These are phyloP conservation scores for Abscondita cerata DNA, from an alignment of 2,888 invertebrate species.

Conservation along the genomic window DNA sequence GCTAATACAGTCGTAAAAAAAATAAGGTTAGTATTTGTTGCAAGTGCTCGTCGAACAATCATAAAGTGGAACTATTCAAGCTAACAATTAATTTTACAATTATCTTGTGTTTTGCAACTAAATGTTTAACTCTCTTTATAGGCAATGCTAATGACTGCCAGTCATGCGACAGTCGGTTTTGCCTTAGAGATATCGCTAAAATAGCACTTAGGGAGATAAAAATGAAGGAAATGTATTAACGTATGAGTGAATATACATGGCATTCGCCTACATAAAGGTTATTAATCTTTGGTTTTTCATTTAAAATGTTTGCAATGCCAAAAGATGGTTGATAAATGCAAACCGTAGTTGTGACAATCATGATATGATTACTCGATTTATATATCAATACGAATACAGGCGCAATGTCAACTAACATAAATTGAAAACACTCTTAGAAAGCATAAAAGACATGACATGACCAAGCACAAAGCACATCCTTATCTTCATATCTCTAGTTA, in stretches of 20 bases:
- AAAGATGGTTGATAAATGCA: constrained; percentile 32
- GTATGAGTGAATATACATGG: constrained; percentile 15
- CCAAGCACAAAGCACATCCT: constrained; percentile 29
- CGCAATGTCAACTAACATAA: constrained; percentile 37
- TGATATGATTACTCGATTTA: constrained; percentile 36
- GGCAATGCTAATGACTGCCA: constrained; percentile 18
- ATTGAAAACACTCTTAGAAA: constrained; percentile 29
- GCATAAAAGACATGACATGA: constrained; percentile 32
- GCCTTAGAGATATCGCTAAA: constrained; percentile 26
- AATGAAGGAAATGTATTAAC: constrained; percentile 11
- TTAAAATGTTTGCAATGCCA: constrained; percentile 41
- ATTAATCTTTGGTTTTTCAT: constrained; percentile 33
- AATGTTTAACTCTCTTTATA: constrained; percentile 18
- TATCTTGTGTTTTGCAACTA: constrained; percentile 10
- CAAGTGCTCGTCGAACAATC: no score
- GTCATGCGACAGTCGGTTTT: constrained; percentile 28
- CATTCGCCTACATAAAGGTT: constrained; percentile 22
- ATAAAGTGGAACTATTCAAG: constrained; percentile 4
- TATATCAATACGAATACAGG: constrained; percentile 36
- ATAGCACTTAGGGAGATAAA: constrained; percentile 21
- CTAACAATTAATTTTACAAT: constrained; percentile 6
- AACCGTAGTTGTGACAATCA: constrained; percentile 33
- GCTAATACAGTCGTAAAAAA: no score
- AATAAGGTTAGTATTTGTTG: no score
- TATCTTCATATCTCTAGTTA: constrained; percentile 37